A percentile compares a stretch with the other conserved stretches of the same genome.
phyloP scores from a whole-genome alignment of 2,113 vertebrate genomes.

The Brachypodius melanocephalos region DNA sequence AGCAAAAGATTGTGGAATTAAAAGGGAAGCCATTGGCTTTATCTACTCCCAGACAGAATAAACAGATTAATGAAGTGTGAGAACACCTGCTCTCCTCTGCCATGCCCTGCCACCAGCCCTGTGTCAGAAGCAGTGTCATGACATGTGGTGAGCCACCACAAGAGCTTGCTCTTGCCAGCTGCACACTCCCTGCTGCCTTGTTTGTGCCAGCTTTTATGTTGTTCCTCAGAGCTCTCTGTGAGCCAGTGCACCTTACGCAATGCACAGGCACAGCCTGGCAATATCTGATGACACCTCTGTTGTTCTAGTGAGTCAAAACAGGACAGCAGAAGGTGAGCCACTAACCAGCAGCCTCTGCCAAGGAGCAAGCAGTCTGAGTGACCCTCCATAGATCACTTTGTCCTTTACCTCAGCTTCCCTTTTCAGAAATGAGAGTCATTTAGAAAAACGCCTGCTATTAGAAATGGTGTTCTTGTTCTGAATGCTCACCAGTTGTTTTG shows the following conservation, averaged over 20 bases:
- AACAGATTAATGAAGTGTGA: background rate
- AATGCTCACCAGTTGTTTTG: background rate
- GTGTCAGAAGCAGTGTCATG: background rate
- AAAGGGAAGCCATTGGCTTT: background rate
- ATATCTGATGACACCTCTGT: background rate
- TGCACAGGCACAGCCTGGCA: background rate
- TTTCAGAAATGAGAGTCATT: background rate
- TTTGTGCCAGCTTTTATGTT: background rate
- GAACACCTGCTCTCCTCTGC: background rate
- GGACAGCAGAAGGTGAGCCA: background rate
- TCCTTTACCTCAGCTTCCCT: conserved; percentile 23
- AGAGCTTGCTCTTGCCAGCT: background rate
- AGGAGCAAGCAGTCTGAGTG: background rate
- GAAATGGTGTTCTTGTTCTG: background rate
- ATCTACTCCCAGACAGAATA: background rate
- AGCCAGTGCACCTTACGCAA: background rate
- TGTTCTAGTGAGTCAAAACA: background rate
- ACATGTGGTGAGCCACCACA: background rate
- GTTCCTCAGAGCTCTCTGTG: background rate
- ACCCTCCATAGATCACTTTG: background rate
- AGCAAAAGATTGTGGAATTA: background rate
- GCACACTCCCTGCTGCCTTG: background rate
- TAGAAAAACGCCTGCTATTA: background rate
- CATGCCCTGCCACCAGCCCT: background rate
- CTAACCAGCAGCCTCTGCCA: background rate